Percentiles rank a stretch among this genome's conserved stretches.
Conservation (phyloP, 1,140 invertebrate species). For the Chrysoperla carnea region DNA sequence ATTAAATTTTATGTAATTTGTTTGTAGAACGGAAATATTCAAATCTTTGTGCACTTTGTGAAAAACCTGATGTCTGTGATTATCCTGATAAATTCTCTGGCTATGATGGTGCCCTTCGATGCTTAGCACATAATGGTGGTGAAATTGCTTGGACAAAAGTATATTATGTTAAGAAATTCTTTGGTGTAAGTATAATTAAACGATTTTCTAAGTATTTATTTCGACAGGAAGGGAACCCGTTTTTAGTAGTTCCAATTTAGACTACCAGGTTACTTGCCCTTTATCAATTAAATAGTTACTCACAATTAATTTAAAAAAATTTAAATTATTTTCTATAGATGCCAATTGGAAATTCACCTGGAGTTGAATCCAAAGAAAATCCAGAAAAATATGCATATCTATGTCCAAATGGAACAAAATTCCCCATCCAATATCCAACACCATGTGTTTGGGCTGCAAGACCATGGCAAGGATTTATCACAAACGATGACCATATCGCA, state of each 20-base stretch:
- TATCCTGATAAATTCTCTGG: conserved; percentile 69
- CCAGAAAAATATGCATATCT: conserved; percentile 49
- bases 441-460: conserved; percentile 61
- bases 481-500: conserved; percentile 37
- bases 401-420: conserved; percentile 62
- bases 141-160: conserved; percentile 74
- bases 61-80: conserved; percentile 52
- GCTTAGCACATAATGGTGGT: conserved; percentile 57
- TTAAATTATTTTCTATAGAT: conserved; percentile 24
- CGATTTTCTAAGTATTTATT: too few species aligned
- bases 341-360: conserved; percentile 33
- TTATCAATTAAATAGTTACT: too few species aligned
- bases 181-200: conserved; percentile 31
- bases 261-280: too few species aligned
- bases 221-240: too few species aligned
- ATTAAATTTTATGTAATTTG: neutral
- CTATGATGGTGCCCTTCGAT: conserved; percentile 66
- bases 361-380: conserved; percentile 27
- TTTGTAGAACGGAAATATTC: conserved; percentile 46
- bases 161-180: conserved; percentile 57
- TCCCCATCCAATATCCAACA: conserved; percentile 36
- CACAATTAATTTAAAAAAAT: too few species aligned
- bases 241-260: too few species aligned
- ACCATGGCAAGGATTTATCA: conserved; percentile 60
- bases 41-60: conserved; percentile 54